A percentile compares a stretch with the other conserved stretches of the same genome.
Evolutionary conservation across 2,797 vertebrate genomes (phyloP).

Genomic region (Sebastes alutus): DNA sequence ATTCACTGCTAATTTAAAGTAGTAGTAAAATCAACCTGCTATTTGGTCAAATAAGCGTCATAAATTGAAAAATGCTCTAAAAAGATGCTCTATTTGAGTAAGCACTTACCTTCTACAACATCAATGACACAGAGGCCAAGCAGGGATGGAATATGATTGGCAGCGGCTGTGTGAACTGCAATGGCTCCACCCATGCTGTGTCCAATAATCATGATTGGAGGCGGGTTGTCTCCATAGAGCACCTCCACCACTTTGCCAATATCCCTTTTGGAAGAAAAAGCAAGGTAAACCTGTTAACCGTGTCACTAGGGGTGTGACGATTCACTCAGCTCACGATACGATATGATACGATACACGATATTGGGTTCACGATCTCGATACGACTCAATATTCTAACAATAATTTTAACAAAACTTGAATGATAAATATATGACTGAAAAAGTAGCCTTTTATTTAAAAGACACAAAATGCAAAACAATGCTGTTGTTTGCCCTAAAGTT

Average conservation of each 20-base stretch:
- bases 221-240: slow-evolving; percentile 93
- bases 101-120: slow-evolving; percentile 92
- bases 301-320: no score
- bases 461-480: no score
- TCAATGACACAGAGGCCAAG: slow-evolving; percentile 97
- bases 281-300: not conserved
- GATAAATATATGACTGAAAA: no score
- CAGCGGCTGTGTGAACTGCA: slow-evolving; percentile 92
- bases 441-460: no score
- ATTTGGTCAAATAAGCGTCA: not conserved
- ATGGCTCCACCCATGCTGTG: slow-evolving; percentile 99
- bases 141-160: slow-evolving; percentile 91
- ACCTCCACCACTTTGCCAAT: slow-evolving; percentile 93
- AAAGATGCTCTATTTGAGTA: not conserved
- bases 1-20: not conserved
- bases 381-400: no score
- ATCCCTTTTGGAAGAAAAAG: slow-evolving; percentile 81
- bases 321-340: no score
- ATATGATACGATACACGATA: no score
- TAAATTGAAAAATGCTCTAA: not conserved
- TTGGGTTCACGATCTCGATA: no score
- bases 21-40: not conserved
- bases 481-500: no score
- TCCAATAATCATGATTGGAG: slow-evolving; percentile 96
- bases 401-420: no score